phyloP scores from a whole-genome alignment of 2,888 invertebrate genomes.

The Pherbina coryleti region DNA sequence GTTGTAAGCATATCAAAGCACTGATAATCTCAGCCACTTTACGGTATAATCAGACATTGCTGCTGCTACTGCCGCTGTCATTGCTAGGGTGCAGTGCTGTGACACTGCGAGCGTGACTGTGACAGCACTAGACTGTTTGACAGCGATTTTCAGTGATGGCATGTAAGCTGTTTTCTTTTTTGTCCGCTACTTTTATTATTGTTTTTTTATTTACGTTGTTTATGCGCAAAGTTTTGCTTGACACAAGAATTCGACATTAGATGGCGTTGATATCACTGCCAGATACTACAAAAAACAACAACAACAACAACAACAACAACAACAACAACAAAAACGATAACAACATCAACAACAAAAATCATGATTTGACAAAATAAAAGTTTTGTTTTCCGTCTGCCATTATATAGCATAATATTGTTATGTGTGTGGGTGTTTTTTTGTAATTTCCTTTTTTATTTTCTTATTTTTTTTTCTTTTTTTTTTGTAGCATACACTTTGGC shows the following conservation, averaged over 20 bases:
- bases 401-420: not conserved
- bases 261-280: constrained; percentile 16
- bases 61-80: not conserved
- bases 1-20: constrained; percentile 32
- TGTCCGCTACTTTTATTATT: no score
- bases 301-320: not conserved
- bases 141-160: constrained; percentile 8
- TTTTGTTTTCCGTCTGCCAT: constrained; percentile 11
- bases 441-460: no score
- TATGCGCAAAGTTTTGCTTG: not conserved
- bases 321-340: not conserved
- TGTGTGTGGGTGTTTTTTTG: no score
- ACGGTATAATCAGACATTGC: constrained; percentile 23
- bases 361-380: constrained; percentile 9
- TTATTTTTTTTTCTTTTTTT: not conserved
- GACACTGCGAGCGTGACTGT: no score
- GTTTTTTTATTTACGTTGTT: constrained; percentile 23
- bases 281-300: not conserved
- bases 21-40: constrained; percentile 41
- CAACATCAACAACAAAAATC: not conserved
- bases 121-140: constrained; percentile 17
- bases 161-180: constrained; percentile 27
- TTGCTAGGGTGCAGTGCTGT: no score
- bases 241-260: constrained; percentile 23
- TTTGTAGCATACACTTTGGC: constrained; percentile 55